A percentile compares a stretch with the other conserved stretches of the same genome.
phyloP scores from a whole-genome alignment of 2,888 invertebrate genomes.

The Phrixothrix hirtus region DNA sequence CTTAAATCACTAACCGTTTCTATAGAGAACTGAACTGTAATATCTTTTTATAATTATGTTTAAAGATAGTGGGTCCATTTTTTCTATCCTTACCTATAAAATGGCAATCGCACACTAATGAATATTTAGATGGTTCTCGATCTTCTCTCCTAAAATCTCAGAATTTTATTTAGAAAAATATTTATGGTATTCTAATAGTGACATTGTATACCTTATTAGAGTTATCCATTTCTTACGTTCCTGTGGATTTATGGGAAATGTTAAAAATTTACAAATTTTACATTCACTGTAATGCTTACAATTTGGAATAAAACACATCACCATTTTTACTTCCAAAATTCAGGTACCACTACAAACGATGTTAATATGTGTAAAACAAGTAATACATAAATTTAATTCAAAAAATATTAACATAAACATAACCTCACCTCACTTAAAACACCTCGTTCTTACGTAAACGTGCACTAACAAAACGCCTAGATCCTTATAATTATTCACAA shows the following conservation, averaged over 20 bases:
- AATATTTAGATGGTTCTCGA: not conserved
- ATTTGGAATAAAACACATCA: constrained; percentile 3
- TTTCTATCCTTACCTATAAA: not conserved
- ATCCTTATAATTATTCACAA: too few species aligned
- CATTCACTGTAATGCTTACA: constrained; percentile 5
- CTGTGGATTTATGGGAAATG: constrained; percentile 4
- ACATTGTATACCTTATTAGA: constrained; percentile 5
- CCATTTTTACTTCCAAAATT: too few species aligned
- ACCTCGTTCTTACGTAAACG: too few species aligned
- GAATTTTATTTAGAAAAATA: constrained; percentile 2
- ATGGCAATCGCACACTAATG: not conserved
- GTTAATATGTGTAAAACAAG: too few species aligned
- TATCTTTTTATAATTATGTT: not conserved
- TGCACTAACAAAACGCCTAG: too few species aligned
- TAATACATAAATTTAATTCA: too few species aligned
- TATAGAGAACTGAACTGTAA: not conserved
- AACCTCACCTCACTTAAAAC: too few species aligned
- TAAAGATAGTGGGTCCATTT: not conserved
- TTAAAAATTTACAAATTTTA: constrained; percentile 4
- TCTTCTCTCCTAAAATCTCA: not conserved
- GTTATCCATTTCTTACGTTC: not conserved
- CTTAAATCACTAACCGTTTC: too few species aligned
- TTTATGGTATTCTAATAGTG: constrained; percentile 3
- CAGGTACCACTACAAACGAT: too few species aligned
- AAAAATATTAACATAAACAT: too few species aligned